A percentile compares a stretch with the other conserved stretches of the same genome.
phyloP scores from a whole-genome alignment of 2,797 vertebrate genomes.

The Galaxias olidus region DNA sequence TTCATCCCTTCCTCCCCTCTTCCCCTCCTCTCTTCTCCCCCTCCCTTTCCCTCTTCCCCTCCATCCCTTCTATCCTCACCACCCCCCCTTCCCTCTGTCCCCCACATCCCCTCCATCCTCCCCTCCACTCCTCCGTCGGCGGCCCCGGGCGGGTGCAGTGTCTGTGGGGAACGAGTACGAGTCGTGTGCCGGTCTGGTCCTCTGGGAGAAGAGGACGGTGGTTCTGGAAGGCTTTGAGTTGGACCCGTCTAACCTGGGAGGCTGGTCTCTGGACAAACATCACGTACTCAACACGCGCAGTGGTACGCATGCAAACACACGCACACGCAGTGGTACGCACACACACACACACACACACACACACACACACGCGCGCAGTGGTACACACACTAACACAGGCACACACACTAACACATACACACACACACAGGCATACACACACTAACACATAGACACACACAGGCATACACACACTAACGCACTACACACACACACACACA shows the following conservation, averaged over 20 bases:
- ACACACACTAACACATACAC: not conserved
- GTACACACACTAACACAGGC: not conserved
- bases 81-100: not conserved
- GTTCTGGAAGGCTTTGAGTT: constrained; percentile 94
- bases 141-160: constrained; percentile 65
- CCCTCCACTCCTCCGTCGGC: not conserved
- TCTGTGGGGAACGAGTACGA: constrained; percentile 98
- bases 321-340: not conserved
- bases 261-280: constrained; percentile 97
- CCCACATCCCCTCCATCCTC: not conserved
- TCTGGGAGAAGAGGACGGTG: constrained; percentile 97
- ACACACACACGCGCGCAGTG: not conserved
- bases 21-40: not conserved
- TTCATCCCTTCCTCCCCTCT: not conserved
- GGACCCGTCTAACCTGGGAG: constrained; percentile 93
- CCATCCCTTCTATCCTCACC: not conserved
- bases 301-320: constrained; percentile 72
- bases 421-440: not conserved
- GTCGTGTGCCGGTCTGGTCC: constrained; percentile 92
- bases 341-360: constrained; percentile 2
- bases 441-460: not conserved
- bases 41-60: not conserved
- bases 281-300: constrained; percentile 95
- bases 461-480: too few species aligned
- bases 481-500: not conserved